Evolutionary conservation across 2,888 invertebrate species (phyloP).

Genomic region (Coelogynopora nodosa): DNA sequence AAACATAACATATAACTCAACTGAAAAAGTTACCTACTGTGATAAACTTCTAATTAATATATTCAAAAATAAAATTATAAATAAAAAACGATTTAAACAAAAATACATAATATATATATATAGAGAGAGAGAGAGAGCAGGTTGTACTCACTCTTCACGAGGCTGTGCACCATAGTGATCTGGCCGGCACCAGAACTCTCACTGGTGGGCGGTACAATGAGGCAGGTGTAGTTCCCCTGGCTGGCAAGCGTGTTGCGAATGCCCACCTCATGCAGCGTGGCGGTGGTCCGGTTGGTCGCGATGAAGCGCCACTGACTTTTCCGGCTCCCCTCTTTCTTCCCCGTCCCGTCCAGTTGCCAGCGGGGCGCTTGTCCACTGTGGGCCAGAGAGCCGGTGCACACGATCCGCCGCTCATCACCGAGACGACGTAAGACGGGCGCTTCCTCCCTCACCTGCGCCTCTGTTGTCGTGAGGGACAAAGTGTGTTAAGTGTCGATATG

Average conservation of each 20-base stretch:
- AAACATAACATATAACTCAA: too few species aligned
- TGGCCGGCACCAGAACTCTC: neutral
- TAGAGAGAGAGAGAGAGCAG: too few species aligned
- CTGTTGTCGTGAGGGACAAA: too few species aligned
- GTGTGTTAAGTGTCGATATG: too few species aligned
- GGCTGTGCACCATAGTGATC: neutral
- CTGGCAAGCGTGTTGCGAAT: neutral
- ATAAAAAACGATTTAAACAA: too few species aligned
- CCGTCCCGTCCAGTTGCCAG: neutral
- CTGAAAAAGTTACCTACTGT: too few species aligned
- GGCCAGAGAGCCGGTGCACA: neutral
- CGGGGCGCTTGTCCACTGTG: neutral
- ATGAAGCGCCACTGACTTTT: neutral
- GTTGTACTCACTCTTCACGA: neutral
- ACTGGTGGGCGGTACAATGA: neutral
- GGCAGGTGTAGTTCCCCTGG: conserved; percentile 16
- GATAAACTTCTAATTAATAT: too few species aligned
- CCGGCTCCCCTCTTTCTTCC: neutral
- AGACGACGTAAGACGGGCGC: neutral
- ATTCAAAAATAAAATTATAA: too few species aligned
- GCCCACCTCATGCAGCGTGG: neutral
- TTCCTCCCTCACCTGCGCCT: neutral
- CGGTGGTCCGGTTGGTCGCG: neutral
- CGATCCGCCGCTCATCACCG: neutral
- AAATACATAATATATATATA: too few species aligned